Evolutionary conservation across 1,140 invertebrate genomes (phyloP), one percentile per base, ranked within the genome.

Genomic region (Zelostemma sp.): DNA sequence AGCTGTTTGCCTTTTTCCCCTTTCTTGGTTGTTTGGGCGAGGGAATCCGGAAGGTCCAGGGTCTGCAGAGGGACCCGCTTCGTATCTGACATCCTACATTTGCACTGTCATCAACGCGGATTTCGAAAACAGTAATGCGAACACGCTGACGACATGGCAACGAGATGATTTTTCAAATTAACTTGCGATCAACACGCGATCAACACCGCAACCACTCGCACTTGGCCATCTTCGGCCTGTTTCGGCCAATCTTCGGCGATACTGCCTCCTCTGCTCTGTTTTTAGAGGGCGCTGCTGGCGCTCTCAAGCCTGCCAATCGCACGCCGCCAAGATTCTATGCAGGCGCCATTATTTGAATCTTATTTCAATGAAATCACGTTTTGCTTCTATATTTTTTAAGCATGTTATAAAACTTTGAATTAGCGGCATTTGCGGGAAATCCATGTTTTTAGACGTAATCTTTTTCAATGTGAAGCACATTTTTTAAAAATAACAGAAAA

Each of bases 1-100:
- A 79, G 74, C 66, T 84, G 80, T 76, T 88, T 87, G 59, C 74
- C 74, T 77, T 87, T 85, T 75, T 87, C 80, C 59, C 73, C 73
- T 74, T 83, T 81, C 72, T 84, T 87, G 57, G 80, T 77, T 57
- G 82, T 71, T 73, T 81, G 74, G 60, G 72, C 73, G 74, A 82
- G 76, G 68, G 79, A 78, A 69, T 80, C 78, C 68, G 80, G 73
- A 31, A 81, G 77, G 68, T 83, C 80, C 60, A 81, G 76, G 70
- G 68, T 79, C 72, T 87, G 87, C 70, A 88, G 82, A 58, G 84
- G 79, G 68, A 85, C 80, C 75, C 88, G 84, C 82, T 86, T 88
- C 76, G 80, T 80, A 78, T 89, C 88, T 77, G 87, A 87, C 87
- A 89, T 88, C 58, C 68, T 80, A 78, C 78, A 75, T 77, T 72